Evolutionary conservation across 2,797 vertebrate species (phyloP), one percentile per base, ranked within the genome.

Genomic region (Denticeps clupeoides): DNA sequence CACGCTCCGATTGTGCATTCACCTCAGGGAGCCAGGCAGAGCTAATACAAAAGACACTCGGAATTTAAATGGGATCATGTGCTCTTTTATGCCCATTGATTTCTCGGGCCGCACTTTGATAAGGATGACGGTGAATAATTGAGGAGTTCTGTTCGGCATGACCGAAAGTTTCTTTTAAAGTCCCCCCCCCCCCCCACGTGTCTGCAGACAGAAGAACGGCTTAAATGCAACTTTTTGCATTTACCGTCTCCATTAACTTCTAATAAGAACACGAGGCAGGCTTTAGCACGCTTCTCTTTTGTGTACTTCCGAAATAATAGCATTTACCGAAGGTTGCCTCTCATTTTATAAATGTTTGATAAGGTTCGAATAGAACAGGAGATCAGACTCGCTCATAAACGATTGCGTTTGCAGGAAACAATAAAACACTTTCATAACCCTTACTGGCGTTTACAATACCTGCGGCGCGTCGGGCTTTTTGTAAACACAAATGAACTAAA

Each of bases 21-120:
- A 72, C 75, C 72, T 73, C 75, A 72, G 55, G 55, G 55, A 62
- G 41, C 32, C 68, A 67, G 61, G 75, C 69, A 67, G 67, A 70
- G 55, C 69, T 63, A 18, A 65, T 70, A 78, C 73, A 79, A 80
- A 75, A 80, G 73, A 66, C 71, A 68, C 73, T 81, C 78, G 75
- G 75, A 82, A 79, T 80, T 74, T 62, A 58, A 80, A 73, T 47
- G 63, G 71, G 77, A 68, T 69, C 73, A 74, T 76, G 81, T 80
- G 76, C 81, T 76, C 71, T 82, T 85, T 83, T 78, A 82, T 84
- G 80, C 67, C 73, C 71, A 59, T 56, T 67, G 71, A 74, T 72
- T 75, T 69, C 72, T 73, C 65, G n/a, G 69, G 55, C 69, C 68
- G 68, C 77, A 72, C 73, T 63, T 76, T 79, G 71, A 70, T 49